Conservation (phyloP, 2,888 invertebrate genomes). For the Drosophila subsilvestris region DNA sequence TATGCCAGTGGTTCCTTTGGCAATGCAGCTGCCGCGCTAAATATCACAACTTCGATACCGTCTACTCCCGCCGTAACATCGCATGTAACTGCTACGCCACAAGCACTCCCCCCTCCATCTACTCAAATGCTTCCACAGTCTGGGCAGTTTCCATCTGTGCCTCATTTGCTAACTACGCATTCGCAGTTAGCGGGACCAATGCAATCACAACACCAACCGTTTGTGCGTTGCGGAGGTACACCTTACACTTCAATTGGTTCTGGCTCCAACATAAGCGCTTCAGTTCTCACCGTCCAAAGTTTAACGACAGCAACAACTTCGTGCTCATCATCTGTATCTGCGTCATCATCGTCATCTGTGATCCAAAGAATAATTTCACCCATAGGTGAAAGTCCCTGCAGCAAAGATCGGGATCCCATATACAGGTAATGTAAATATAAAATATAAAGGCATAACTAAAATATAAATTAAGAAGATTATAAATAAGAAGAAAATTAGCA, state of each 20-base stretch:
- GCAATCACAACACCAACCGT: constrained; percentile 83
- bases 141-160: constrained; percentile 63
- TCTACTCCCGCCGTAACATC: constrained; percentile 41
- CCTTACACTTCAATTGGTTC: constrained; percentile 60
- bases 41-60: constrained; percentile 41
- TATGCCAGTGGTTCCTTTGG: constrained; percentile 49
- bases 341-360: constrained; percentile 81
- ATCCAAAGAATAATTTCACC: constrained; percentile 89
- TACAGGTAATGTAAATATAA: constrained; percentile 87
- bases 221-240: constrained; percentile 83
- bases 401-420: constrained; percentile 92
- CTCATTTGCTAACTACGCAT: constrained; percentile 66
- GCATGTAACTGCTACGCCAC: constrained; percentile 57
- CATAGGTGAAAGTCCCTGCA: constrained; percentile 89
- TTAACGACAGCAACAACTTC: constrained; percentile 54
- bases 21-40: constrained; percentile 27
- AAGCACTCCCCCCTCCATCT: constrained; percentile 70
- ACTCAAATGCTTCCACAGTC: constrained; percentile 65
- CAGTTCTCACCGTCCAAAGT: constrained; percentile 60
- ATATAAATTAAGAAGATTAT: neutral
- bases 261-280: constrained; percentile 39
- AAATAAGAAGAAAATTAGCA: neutral
- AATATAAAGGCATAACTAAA: neutral
- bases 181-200: constrained; percentile 61
- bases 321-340: constrained; percentile 44